A percentile compares a stretch with the other conserved stretches of the same genome.
Conservation (phyloP, 2,888 invertebrate species). For the Parnassius apollo region DNA sequence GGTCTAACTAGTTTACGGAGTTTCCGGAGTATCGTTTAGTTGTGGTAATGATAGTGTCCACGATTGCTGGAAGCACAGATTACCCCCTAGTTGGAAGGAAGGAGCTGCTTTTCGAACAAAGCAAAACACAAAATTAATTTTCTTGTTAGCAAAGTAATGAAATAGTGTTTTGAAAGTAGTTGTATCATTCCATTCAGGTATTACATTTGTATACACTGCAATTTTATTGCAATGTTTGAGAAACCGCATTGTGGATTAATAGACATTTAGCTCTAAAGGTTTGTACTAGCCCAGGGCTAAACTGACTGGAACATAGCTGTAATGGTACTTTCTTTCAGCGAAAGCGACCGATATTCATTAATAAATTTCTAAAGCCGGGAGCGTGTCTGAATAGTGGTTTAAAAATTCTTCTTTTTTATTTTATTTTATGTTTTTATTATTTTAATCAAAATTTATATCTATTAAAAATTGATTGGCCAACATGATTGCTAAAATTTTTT, state of each 20-base stretch:
- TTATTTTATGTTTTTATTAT: not conserved
- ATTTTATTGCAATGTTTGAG: conserved; percentile 8
- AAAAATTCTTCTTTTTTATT: not conserved
- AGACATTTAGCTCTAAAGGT: conserved; percentile 16
- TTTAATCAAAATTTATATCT: no score
- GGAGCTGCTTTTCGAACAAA: no score
- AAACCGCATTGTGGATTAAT: conserved; percentile 10
- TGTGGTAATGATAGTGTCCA: no score
- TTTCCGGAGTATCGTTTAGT: no score
- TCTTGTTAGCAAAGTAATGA: no score
- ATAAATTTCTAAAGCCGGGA: conserved; percentile 15
- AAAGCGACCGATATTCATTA: conserved; percentile 19
- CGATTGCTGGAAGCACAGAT: no score
- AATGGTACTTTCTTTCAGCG: conserved; percentile 17
- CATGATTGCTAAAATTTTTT: no score
- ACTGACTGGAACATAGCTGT: conserved; percentile 5
- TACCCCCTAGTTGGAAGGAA: no score
- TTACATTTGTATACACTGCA: conserved; percentile 4
- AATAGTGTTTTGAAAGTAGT: not conserved
- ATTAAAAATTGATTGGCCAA: no score
- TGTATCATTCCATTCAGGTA: not conserved
- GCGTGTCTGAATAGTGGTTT: not conserved
- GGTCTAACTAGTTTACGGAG: no score
- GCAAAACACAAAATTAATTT: no score
- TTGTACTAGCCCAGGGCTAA: conserved; percentile 11